A percentile compares a stretch with the other conserved stretches of the same genome.
These are phyloP conservation scores for Cheilosia impressa DNA, from an alignment of 2,888 invertebrate species.

Conservation along the genomic window DNA sequence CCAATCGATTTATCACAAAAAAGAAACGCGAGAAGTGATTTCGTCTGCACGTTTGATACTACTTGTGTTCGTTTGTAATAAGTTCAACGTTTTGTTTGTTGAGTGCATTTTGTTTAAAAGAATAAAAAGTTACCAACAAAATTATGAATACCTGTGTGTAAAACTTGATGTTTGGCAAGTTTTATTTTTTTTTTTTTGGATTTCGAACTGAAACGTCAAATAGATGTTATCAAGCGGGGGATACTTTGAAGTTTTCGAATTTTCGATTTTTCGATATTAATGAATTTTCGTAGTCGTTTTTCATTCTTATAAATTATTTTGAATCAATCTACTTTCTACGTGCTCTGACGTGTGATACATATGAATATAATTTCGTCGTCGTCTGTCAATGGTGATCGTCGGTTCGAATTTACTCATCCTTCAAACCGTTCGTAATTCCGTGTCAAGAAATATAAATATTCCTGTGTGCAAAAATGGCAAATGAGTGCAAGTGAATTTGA, in stretches of 20 bases:
- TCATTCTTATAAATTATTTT: not conserved
- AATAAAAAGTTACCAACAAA: slow-evolving; percentile 19
- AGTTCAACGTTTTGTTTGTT: slow-evolving; percentile 11
- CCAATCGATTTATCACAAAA: slow-evolving; percentile 74
- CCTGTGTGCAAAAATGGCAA: not conserved
- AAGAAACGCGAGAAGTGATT: slow-evolving; percentile 53
- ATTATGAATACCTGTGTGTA: slow-evolving; percentile 12
- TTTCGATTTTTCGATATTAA: slow-evolving; percentile 24
- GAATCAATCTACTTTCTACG: not conserved
- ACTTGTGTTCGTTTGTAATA: slow-evolving; percentile 11
- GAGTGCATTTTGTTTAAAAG: slow-evolving; percentile 34
- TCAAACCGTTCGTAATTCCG: slow-evolving; percentile 10
- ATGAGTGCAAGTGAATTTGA: slow-evolving; percentile 39
- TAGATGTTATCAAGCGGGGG: slow-evolving; percentile 15
- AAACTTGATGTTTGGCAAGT: slow-evolving; percentile 43
- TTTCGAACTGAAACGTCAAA: slow-evolving; percentile 60
- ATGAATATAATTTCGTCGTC: not conserved
- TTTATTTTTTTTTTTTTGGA: not conserved
- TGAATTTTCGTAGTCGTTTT: not conserved
- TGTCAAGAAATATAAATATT: slow-evolving; percentile 13
- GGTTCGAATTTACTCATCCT: not conserved
- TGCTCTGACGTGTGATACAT: slow-evolving; percentile 5
- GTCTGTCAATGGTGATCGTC: slow-evolving; percentile 31
- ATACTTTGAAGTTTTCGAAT: slow-evolving; percentile 1
- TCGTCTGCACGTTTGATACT: slow-evolving; percentile 31